Base-by-base conservation (phyloP, 2,888 invertebrate genomes). In the Dichetophora obliterata region DNA sequence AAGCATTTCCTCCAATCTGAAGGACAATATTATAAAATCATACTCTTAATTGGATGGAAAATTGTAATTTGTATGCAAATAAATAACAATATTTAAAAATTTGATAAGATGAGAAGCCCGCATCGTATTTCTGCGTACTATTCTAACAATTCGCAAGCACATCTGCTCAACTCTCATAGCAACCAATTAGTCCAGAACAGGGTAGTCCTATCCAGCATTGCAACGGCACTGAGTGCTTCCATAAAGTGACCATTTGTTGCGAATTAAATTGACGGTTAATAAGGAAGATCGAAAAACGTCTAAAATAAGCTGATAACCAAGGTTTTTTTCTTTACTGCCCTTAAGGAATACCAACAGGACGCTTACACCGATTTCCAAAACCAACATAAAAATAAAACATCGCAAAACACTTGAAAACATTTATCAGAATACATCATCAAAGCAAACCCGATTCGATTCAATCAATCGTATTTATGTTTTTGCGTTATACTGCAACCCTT, bases 231-330 rank as follows among this genome's bases (percentile, higher is more conserved):
- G 8, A 31, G 24, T 27, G 9, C 63, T 22, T 54, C 52, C 75
- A 79, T 59, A 77, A 81, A 83, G 76, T 81, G 81, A 77, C 80
- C 82, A 82, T 82, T 82, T 83, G 82, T 81, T 79, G 81, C 80
- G 80, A 81, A 81, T 82, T 83, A 82, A 83, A 81, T 80, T 77
- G 81, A 80, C 80, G 78, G 76, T 75, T 80, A 79, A 79, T 78
- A 80, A 79, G 77, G 37, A 57, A 14, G 14, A 70, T 27, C 5
- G 48, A 24, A 73, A 75, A 72, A 75, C 78, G 74, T 74, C 77
- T 76, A 75, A 80, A 78, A 77, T 75, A 77, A 80, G 78, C 77
- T 73, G 78, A 80, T 78, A 77, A 74, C 57, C 66, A 11, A 4
- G 31, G 31, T 31, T 31, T 31, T 3, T 11, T 54, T 0, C 54